Evolutionary conservation across 2,113 vertebrate species (phyloP), one percentile per base, ranked within the genome.

Genomic region (Peromyscus maniculatus): DNA sequence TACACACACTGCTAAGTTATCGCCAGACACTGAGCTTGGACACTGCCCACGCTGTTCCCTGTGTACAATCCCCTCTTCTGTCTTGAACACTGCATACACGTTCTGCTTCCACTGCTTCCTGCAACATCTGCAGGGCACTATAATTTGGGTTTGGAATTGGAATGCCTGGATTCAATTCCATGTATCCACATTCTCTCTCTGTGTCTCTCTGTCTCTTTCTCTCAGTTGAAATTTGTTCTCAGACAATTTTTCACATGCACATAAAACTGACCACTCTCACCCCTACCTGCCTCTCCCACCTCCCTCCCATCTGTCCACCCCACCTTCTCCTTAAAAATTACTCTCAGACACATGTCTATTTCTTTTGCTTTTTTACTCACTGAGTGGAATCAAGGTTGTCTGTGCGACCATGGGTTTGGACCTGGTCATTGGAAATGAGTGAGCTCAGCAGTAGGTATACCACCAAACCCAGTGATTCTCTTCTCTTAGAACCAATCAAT

Each of bases 21-120:
- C 78, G 87, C 89, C 69, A 84, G 67, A 91, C 49, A 66, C 17
- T 67, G 89, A 83, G 3, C 39, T 96, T 96, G 26, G 46, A 77
- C 57, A 66, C 5, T 62, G 33, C 24, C 39, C 46, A 59, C 78
- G 43, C 9, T 49, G 1, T 77, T 62, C 33, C 4, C 9, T 69
- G 64, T 87, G 7, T 11, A 16, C 13, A n/a, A 90, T 15, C 55
- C 3, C 21, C 22, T 78, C 64, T 79, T 91, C 39, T 95, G 59
- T 22, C 26, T 92, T 93, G 78, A 22, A 78, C 75, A 94, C 17
- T 94, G 46, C 3, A 64, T 66, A 8, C 1, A 75, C 72, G 26
- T 67, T 36, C 49, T 75, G 17, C 7, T 83, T 87, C 26, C 49
- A 52, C 0, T 92, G 69, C 52, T 31, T 79, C 33, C 8, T 3